Percentiles rank a stretch among this genome's conserved stretches.
These are phyloP conservation scores for Pteronotus mesoamericanus DNA, from an alignment of 2,797 vertebrate genomes.

Conservation along the genomic window DNA sequence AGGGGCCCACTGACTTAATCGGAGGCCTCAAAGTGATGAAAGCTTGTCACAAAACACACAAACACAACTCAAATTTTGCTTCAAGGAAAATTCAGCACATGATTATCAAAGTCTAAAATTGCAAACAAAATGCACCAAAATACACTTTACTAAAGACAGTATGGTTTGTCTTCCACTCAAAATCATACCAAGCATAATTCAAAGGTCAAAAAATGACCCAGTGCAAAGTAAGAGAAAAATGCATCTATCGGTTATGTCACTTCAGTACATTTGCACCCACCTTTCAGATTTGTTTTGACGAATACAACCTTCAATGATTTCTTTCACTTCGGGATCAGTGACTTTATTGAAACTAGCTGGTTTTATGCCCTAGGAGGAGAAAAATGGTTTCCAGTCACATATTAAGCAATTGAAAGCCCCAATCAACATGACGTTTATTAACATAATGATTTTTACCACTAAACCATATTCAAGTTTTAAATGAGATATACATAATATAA, in stretches of 20 bases:
- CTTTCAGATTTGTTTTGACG: conserved; percentile 93
- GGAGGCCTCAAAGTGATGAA: conserved; percentile 31
- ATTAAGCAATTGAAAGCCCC: conserved; percentile 40
- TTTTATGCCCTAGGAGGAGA: conserved; percentile 90
- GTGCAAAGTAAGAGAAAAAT: conserved; percentile 38
- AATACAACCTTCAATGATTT: conserved; percentile 97
- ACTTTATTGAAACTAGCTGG: conserved; percentile 97
- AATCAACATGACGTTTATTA: conserved; percentile 23
- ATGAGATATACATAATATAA: not conserved
- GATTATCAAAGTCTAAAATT: conserved; percentile 5
- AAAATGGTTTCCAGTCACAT: conserved; percentile 35
- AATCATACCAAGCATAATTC: not conserved
- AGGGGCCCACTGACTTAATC: not conserved
- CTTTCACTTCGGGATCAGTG: conserved; percentile 95
- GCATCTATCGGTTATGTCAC: not conserved
- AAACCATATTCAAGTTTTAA: conserved; percentile 30
- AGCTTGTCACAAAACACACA: conserved; percentile 32
- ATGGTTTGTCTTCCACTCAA: conserved; percentile 33
- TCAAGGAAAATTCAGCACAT: conserved; percentile 23
- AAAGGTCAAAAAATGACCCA: conserved; percentile 37
- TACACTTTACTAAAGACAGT: conserved; percentile 16
- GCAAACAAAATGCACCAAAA: conserved; percentile 29
- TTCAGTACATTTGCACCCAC: conserved; percentile 77
- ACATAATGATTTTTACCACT: conserved; percentile 32
- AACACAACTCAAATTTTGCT: not conserved